phyloP scores from a whole-genome alignment of 2,113 vertebrate species.

The Heliornis fulica region DNA sequence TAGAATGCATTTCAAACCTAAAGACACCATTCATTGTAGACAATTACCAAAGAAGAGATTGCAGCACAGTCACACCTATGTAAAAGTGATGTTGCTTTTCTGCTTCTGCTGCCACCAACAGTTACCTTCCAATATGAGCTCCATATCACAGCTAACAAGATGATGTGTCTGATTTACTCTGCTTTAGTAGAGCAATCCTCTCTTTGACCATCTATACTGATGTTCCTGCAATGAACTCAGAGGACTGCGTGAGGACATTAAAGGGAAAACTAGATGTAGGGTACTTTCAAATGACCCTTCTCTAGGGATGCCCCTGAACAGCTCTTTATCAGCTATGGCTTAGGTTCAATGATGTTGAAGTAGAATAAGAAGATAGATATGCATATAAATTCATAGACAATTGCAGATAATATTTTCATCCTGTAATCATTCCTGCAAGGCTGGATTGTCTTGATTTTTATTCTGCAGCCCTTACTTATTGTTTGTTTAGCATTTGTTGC shows the following conservation, averaged over 20 bases:
- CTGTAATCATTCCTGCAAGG: not conserved
- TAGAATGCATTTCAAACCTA: not conserved
- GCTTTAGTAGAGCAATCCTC: not conserved
- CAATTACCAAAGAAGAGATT: not conserved
- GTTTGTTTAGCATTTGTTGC: not conserved
- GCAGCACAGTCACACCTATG: not conserved
- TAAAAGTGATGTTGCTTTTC: not conserved
- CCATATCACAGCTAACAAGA: not conserved
- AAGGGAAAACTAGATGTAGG: not conserved
- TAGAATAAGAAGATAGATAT: not conserved
- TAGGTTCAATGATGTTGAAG: not conserved
- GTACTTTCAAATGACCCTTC: not conserved
- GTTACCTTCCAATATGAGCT: not conserved
- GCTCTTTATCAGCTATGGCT: not conserved
- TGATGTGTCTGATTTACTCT: not conserved
- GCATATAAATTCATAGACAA: not conserved
- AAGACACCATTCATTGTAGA: not conserved
- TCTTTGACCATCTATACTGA: not conserved
- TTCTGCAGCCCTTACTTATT: not conserved
- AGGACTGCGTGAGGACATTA: not conserved
- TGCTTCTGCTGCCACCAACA: not conserved
- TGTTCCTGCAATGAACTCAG: not conserved
- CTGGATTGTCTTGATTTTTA: not conserved
- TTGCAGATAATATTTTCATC: not conserved
- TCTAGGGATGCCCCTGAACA: not conserved